Conservation (phyloP, 2,113 vertebrate species). For the Rana temporaria region DNA sequence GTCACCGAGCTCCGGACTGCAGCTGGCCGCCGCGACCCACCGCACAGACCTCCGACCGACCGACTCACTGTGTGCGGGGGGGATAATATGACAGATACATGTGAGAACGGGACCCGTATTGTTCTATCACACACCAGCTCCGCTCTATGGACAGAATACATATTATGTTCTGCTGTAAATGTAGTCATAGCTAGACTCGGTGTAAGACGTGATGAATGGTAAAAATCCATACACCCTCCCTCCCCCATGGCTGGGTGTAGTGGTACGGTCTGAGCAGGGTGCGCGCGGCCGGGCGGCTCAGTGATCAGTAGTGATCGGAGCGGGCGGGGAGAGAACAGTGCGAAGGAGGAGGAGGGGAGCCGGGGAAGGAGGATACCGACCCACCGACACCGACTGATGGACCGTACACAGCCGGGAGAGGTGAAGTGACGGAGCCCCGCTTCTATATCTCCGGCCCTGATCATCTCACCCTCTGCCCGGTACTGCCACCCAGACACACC, state of each 20-base stretch:
- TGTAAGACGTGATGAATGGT: neutral
- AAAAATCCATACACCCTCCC: fast-evolving
- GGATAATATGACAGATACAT: neutral
- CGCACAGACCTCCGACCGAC: neutral
- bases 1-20: no score
- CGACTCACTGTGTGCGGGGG: neutral
- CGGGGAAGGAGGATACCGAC: neutral
- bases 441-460: conserved; percentile 5
- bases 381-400: conserved; percentile 15
- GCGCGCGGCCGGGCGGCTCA: neutral
- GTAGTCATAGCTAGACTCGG: neutral
- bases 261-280: conserved; percentile 37
- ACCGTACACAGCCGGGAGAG: neutral
- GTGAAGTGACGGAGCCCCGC: conserved; percentile 17
- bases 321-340: neutral
- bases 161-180: neutral
- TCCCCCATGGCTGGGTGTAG: neutral
- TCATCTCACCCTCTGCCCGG: conserved; percentile 3
- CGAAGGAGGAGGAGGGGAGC: neutral
- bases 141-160: neutral
- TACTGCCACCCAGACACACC: neutral
- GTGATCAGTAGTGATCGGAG: conserved; percentile 17
- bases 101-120: no score
- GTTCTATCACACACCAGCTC: no score
- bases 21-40: no score